phyloP scores from a whole-genome alignment of 1,140 invertebrate species.

The Eriocheir sinensis region DNA sequence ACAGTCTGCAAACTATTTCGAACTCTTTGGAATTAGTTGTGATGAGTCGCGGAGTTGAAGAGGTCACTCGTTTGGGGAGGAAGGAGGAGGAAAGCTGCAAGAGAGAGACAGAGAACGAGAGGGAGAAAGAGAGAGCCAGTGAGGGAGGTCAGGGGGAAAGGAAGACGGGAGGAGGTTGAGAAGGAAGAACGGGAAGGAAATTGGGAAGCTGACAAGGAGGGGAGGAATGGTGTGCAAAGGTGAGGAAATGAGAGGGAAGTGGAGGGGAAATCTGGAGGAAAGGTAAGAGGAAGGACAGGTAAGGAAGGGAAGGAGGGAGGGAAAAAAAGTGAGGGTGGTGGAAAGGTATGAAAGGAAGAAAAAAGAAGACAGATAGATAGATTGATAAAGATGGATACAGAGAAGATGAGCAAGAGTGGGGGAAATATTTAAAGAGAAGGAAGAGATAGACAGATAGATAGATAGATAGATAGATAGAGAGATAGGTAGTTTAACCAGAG shows the following conservation, averaged over 20 bases:
- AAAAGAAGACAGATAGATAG: no score
- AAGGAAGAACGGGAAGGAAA: background rate
- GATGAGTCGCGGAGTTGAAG: background rate
- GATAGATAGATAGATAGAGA: no score
- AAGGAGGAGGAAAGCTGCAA: background rate
- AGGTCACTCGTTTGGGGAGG: background rate
- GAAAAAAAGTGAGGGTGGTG: background rate
- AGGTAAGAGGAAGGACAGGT: background rate
- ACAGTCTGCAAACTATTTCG: background rate
- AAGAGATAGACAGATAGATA: no score
- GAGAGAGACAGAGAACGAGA: background rate
- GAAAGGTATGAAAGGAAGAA: no score
- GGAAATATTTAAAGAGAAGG: no score
- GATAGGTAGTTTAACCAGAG: no score
- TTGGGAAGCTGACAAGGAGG: background rate
- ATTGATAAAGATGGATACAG: no score
- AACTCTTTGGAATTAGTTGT: constrained; percentile 16
- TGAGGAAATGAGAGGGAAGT: background rate
- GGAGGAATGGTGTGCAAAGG: background rate
- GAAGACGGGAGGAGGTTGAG: background rate
- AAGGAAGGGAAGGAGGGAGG: background rate
- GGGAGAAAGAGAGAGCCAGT: background rate
- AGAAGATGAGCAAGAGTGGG: no score
- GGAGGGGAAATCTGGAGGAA: background rate
- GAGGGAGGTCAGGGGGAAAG: background rate